Conservation (phyloP, 2,888 invertebrate species). For the Margaritifera margaritifera region DNA sequence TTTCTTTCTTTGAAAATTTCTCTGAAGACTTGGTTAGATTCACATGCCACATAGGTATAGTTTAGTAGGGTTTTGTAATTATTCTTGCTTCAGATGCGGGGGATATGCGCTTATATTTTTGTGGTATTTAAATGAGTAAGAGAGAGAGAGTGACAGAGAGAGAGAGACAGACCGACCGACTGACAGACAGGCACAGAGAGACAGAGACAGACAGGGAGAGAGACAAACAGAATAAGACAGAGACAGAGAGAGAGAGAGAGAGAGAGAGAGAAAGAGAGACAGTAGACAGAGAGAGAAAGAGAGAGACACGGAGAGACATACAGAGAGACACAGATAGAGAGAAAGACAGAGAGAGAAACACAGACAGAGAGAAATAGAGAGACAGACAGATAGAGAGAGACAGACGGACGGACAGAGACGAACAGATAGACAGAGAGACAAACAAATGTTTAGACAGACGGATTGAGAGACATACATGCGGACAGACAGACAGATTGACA, state of each 20-base stretch:
- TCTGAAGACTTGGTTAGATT: too few relatives aligned
- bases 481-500: neutral
- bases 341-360: neutral
- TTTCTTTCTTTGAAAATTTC: too few relatives aligned
- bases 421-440: conserved; percentile 1
- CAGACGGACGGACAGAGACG: neutral
- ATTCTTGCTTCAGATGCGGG: too few relatives aligned
- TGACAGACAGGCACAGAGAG: too few relatives aligned
- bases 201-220: too few relatives aligned
- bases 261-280: too few relatives aligned
- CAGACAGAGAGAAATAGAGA: conserved; percentile 1
- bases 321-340: conserved; percentile 7
- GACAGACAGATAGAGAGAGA: conserved; percentile 6
- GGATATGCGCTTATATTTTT: too few relatives aligned
- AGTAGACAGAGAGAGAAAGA: conserved; percentile 2
- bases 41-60: too few relatives aligned
- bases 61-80: too few relatives aligned
- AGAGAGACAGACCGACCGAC: too few relatives aligned
- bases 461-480: neutral
- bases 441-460: neutral
- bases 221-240: conserved; percentile 1
- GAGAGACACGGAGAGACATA: neutral
- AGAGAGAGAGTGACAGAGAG: too few relatives aligned
- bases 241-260: conserved; percentile 4
- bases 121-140: too few relatives aligned